Base-by-base conservation (phyloP, 1,140 invertebrate genomes). In the Tribolium madens region DNA sequence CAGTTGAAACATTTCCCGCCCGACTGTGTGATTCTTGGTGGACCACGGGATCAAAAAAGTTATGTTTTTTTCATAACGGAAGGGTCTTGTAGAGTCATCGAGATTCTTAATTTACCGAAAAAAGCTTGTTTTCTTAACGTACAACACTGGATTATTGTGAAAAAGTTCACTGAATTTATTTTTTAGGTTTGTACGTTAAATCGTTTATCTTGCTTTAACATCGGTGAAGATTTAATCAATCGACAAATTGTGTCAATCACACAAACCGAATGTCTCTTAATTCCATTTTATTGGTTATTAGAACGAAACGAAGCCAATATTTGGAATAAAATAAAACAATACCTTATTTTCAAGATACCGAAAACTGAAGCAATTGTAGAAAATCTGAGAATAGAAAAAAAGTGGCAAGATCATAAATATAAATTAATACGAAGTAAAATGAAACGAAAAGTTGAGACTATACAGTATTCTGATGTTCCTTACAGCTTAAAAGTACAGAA, bases 181-280 rank as follows among this genome's bases (percentile, higher is more conserved):
- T 47, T 36, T 71, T 13, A 73, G 47, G 31, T 73, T 3, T 73
- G 26, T 12, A 73, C 21, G n/a, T 52, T 73, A 10, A 26, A 73
- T n/a, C 47, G 33, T n/a, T 36, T 73, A 6, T 73, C 72, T 6
- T 73, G 72, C 33, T 73, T 73, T 15, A 52, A 52, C 26, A 42
- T 73, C 0, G 72, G 72, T 13, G 72, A 73, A 47, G 33, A 52
- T 17, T 31, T 73, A 18, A 42, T 26, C 57, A 57, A 57, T 15
- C 10, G 72, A 14, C 21, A 52, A 31, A 36, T 73, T 17, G 52
- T 73, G 5, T 7, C 48, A n/a, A 73, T 57, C 17, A 42, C 18
- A 1, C 0, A 33, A 9, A 53, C 50, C 12, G 72, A 52, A 17
- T 73, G 72, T 57, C 50, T 73, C 0, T 6, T 53, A 14, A 57